Conservation (phyloP, 2,797 vertebrate species). For the Dromococcyx pavoninus region DNA sequence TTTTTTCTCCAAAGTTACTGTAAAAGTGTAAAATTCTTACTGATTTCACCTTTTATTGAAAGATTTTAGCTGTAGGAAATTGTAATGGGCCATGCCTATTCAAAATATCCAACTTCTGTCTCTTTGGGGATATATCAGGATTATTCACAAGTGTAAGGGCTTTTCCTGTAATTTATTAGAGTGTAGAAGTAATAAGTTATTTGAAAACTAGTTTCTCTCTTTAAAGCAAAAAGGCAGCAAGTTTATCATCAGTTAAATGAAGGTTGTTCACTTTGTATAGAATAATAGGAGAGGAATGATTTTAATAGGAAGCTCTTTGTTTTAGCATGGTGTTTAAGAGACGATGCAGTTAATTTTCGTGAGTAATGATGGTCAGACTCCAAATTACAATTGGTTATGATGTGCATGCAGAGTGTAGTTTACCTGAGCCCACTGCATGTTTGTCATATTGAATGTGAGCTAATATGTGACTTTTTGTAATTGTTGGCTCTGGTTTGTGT, state of each 20-base stretch:
- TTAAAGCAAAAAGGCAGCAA: background rate
- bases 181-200: background rate
- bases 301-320: background rate
- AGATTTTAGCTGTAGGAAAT: background rate
- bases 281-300: background rate
- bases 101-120: background rate
- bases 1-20: background rate
- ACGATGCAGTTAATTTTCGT: background rate
- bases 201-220: background rate
- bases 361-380: background rate
- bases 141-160: background rate
- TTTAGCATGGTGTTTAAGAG: background rate
- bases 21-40: background rate
- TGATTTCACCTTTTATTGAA: background rate
- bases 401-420: accelerated
- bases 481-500: background rate
- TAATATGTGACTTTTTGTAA: background rate
- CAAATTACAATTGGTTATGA: accelerated
- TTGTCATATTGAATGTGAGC: background rate
- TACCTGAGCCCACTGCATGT: background rate
- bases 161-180: background rate
- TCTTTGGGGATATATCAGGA: background rate
- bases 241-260: background rate
- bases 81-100: background rate
- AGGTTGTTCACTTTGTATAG: background rate